Evolutionary conservation across 1,140 invertebrate species (phyloP).

Genomic region (Odontomachus brunneus): DNA sequence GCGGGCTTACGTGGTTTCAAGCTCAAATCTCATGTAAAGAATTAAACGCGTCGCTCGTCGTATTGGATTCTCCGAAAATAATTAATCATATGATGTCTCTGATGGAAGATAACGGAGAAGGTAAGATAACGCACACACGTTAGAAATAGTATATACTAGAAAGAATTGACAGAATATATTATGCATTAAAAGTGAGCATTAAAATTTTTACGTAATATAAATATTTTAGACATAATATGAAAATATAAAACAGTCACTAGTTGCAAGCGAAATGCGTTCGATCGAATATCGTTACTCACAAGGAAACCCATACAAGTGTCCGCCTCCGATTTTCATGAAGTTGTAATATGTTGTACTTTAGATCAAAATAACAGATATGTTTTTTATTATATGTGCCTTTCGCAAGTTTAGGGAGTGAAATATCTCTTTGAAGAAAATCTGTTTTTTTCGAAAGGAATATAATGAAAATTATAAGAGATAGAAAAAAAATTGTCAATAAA

Average conservation of each 20-base stretch:
- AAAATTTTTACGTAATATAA: too few relatives aligned
- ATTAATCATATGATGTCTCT: conserved; percentile 61
- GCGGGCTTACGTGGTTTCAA: conserved; percentile 46
- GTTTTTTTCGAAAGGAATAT: too few relatives aligned
- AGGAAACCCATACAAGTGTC: too few relatives aligned
- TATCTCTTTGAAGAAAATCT: too few relatives aligned
- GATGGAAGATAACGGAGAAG: conserved; percentile 63
- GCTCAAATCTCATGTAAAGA: conserved; percentile 46
- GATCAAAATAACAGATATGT: too few relatives aligned
- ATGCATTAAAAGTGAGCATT: neutral
- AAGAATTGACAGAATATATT: neutral
- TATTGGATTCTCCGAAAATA: conserved; percentile 62
- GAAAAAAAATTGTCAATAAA: too few relatives aligned
- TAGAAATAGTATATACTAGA: conserved; percentile 28
- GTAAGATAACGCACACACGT: conserved; percentile 24
- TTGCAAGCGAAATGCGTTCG: neutral
- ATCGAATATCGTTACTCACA: neutral
- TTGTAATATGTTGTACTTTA: too few relatives aligned
- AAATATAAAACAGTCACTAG: neutral
- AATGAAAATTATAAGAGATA: too few relatives aligned
- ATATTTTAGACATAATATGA: neutral
- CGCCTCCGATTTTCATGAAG: too few relatives aligned
- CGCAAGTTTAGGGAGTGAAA: too few relatives aligned
- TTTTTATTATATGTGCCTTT: too few relatives aligned
- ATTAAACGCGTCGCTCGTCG: conserved; percentile 56